Conservation (phyloP, 1,140 invertebrate genomes). For the Drosophila pachea region DNA sequence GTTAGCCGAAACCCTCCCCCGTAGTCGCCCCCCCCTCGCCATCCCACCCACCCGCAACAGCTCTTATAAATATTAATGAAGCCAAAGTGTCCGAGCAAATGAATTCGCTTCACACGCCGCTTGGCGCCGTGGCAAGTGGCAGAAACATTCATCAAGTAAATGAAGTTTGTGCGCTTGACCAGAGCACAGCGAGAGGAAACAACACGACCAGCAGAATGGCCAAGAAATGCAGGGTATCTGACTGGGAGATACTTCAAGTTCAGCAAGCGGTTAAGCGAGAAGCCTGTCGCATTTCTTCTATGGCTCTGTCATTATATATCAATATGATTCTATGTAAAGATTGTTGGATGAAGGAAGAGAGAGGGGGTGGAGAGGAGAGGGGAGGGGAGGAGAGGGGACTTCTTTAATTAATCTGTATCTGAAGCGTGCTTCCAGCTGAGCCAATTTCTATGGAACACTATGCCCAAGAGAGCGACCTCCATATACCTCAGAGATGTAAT, state of each 20-base stretch:
- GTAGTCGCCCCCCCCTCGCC: not conserved
- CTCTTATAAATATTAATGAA: constrained; percentile 72
- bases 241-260: not conserved
- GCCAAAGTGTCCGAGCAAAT: constrained; percentile 50
- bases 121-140: not conserved
- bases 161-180: constrained; percentile 34
- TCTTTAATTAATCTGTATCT: too few species aligned
- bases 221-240: not conserved
- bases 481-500: too few species aligned
- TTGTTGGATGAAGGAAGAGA: too few species aligned
- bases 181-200: constrained; percentile 21
- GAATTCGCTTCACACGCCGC: constrained; percentile 39
- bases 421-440: too few species aligned
- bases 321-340: too few species aligned
- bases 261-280: too few species aligned
- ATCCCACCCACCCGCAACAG: not conserved
- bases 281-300: too few species aligned
- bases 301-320: too few species aligned
- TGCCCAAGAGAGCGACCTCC: too few species aligned
- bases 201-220: constrained; percentile 19
- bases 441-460: too few species aligned
- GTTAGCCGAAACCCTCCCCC: not conserved
- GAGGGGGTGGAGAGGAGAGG: too few species aligned
- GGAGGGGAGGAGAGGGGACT: too few species aligned
- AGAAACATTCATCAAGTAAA: constrained; percentile 63